Evolutionary conservation across 2,888 invertebrate genomes (phyloP).

Genomic region (Pseudococcus jackbeardsleyi): DNA sequence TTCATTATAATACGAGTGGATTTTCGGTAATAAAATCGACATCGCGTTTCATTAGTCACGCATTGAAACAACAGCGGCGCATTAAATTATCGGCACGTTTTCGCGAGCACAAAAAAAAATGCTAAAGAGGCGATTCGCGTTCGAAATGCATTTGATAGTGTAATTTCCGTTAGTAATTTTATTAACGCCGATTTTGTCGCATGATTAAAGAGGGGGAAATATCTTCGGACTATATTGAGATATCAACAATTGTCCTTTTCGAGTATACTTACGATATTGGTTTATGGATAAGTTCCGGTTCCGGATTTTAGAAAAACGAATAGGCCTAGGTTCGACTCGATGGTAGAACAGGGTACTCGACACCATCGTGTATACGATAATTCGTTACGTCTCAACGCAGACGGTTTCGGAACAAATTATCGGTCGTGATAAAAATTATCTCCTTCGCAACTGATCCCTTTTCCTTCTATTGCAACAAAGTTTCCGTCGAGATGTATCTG

Average conservation of each 20-base stretch:
- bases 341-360: conserved; percentile 44
- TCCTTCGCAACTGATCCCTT: conserved; percentile 54
- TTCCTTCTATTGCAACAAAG: conserved; percentile 18
- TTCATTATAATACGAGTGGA: not conserved
- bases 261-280: conserved; percentile 61
- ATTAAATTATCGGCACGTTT: conserved; percentile 53
- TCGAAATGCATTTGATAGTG: conserved; percentile 44
- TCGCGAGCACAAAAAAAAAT: conserved; percentile 34
- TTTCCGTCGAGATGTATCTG: not conserved
- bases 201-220: conserved; percentile 41
- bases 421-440: conserved; percentile 64
- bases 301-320: conserved; percentile 60
- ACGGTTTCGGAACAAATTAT: conserved; percentile 64
- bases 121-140: conserved; percentile 39
- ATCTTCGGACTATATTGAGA: conserved; percentile 56
- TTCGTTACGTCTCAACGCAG: conserved; percentile 64
- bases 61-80: conserved; percentile 41
- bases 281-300: conserved; percentile 64
- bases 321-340: conserved; percentile 32
- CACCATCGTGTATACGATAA: conserved; percentile 55
- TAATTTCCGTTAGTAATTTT: conserved; percentile 56
- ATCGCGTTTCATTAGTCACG: conserved; percentile 36
- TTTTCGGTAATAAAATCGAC: conserved; percentile 16
- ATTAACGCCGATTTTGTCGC: conserved; percentile 53
- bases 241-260: conserved; percentile 63